phyloP scores from a whole-genome alignment of 2,888 invertebrate genomes.

The Tetranychus truncatus region DNA sequence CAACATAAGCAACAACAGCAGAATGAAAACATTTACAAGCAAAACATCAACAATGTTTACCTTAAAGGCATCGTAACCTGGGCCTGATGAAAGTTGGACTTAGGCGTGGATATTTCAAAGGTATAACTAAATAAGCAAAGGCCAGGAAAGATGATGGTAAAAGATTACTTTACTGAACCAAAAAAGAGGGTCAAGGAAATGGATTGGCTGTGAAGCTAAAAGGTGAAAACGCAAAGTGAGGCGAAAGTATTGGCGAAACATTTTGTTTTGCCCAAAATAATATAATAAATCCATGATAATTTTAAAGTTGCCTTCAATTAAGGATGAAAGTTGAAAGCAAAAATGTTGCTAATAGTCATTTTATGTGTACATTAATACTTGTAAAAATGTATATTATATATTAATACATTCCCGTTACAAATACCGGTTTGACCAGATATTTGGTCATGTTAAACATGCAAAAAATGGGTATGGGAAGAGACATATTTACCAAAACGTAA shows the following conservation, averaged over 20 bases:
- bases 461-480: neutral
- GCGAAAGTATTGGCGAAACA: neutral
- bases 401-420: neutral
- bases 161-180: neutral
- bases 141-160: neutral
- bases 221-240: neutral
- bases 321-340: neutral
- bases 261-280: neutral
- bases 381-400: neutral
- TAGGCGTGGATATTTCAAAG: neutral
- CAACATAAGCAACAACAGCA: too few species aligned
- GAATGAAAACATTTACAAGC: neutral
- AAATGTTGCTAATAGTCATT: neutral
- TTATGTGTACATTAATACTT: neutral
- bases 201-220: neutral
- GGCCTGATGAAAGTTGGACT: neutral
- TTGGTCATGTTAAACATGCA: neutral
- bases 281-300: neutral
- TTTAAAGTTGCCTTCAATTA: neutral
- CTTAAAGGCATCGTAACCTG: neutral
- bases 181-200: neutral
- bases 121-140: neutral
- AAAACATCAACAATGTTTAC: neutral
- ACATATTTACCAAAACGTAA: too few species aligned
- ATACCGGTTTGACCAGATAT: neutral